Base-by-base conservation (phyloP, 2,888 invertebrate species). In the Merodon equestris region DNA sequence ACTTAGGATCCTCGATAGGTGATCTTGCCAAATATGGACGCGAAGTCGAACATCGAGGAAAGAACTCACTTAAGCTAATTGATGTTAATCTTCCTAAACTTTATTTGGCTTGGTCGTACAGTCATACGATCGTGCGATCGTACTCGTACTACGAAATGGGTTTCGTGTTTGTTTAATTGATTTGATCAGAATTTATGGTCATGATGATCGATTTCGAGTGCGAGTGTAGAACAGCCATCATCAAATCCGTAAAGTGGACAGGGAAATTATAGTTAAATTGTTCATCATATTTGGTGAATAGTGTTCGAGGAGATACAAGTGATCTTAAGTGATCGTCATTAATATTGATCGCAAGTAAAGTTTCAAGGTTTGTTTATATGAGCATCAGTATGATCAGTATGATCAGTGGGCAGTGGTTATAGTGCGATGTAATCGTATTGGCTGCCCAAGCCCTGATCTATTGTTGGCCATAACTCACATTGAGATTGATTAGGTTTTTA, bases 121-220 rank as follows among this genome's bases (percentile, higher is more conserved):
- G 36, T 34, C 42, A 57, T 34, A 68, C 48, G 56, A 15, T 14
- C n/a, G n/a, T n/a, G n/a, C 27, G 27, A 27, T 27, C 27, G 7
- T 27, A 27, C 27, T 27, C 27, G 27, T 27, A 27, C 27, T 27
- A 27, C 27, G 27, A 27, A 27, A 27, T 27, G 27, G 27, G 27
- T 4, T 40, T 40, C 12, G 56, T 67, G 54, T 72, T 72, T 66
- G 36, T 27, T 77, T 67, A 77, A 67, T 77, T 77, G 42, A 67
- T 77, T 71, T 45, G 48, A 57, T 56, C 45, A 18, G 56, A 72
- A 67, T 77, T 77, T 77, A 71, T 72, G 76, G 76, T 72, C 76
- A 72, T 66, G 72, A 56, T 72, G 61, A 77, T 72, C 76, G 72
- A 77, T 72, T 60, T 51, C 14, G 40, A 67, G 2, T 7, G 40